Percentiles rank a stretch among this genome's conserved stretches.
Conservation (phyloP, 2,113 vertebrate genomes). For the Paracanthobrama guichenoti region DNA sequence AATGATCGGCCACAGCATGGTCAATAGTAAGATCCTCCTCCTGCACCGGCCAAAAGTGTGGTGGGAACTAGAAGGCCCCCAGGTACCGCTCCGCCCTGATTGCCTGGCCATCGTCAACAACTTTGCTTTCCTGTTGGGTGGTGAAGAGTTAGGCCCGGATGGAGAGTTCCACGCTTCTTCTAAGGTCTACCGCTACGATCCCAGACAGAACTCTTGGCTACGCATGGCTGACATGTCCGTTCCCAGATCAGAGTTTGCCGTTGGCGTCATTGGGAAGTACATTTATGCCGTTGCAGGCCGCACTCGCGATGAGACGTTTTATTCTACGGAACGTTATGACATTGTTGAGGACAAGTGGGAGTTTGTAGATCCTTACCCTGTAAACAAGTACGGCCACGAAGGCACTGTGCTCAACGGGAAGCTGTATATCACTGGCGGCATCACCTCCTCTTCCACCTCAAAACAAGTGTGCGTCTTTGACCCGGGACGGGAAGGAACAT, state of each 20-base stretch:
- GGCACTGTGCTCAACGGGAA: slow-evolving; percentile 94
- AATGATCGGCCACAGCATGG: slow-evolving; percentile 99
- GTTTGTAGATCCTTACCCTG: slow-evolving; percentile 97
- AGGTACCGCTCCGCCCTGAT: slow-evolving; percentile 94
- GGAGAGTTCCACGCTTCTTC: slow-evolving; percentile 98
- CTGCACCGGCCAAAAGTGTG: slow-evolving; percentile 96
- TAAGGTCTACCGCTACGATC: slow-evolving; percentile 97
- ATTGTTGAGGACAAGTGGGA: slow-evolving; percentile 98
- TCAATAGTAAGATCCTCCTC: slow-evolving; percentile 98
- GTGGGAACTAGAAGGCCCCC: slow-evolving; percentile 98
- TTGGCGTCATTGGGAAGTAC: slow-evolving; percentile 95
- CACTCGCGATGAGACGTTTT: slow-evolving; percentile 97
- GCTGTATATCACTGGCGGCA: slow-evolving; percentile 96
- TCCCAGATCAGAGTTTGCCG: slow-evolving; percentile 96
- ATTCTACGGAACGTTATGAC: slow-evolving; percentile 96
- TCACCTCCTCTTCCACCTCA: slow-evolving; percentile 98
- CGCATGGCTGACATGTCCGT: slow-evolving; percentile 99
- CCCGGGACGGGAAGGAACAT: slow-evolving; percentile 88
- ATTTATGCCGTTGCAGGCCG: slow-evolving; percentile 96
- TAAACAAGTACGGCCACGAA: slow-evolving; percentile 98
- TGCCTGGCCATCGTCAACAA: slow-evolving; percentile 97
- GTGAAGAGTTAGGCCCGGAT: slow-evolving; percentile 95
- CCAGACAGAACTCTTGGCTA: slow-evolving; percentile 95
- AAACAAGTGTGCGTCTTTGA: slow-evolving; percentile 99
- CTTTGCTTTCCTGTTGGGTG: slow-evolving; percentile 95